Percentiles rank a stretch among this genome's conserved stretches.
phyloP scores from a whole-genome alignment of 2,113 vertebrate genomes.

The Monopterus albus region DNA sequence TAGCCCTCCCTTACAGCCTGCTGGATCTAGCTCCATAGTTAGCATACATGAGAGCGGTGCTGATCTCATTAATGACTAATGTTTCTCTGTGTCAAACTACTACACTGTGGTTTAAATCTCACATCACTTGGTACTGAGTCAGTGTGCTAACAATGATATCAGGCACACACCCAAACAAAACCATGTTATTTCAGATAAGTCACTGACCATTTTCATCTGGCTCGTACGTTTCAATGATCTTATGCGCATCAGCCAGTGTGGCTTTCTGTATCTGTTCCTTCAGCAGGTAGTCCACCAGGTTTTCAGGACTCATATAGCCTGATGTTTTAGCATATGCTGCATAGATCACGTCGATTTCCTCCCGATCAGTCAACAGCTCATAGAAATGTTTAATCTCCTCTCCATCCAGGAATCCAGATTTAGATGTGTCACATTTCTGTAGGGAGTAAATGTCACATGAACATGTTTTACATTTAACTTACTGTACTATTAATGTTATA shows the following conservation, averaged over 20 bases:
- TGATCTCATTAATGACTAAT: no score
- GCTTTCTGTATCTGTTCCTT: slow-evolving; percentile 85
- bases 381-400: slow-evolving; percentile 93
- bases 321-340: slow-evolving; percentile 73
- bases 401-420: slow-evolving; percentile 87
- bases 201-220: slow-evolving; percentile 88
- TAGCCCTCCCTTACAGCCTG: no score
- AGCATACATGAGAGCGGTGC: no score
- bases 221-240: slow-evolving; percentile 90
- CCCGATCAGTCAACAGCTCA: slow-evolving; percentile 88
- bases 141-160: no score
- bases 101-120: no score
- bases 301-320: slow-evolving; percentile 84
- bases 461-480: background rate
- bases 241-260: slow-evolving; percentile 79
- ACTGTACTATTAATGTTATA: no score
- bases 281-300: slow-evolving; percentile 87
- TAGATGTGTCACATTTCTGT: slow-evolving; percentile 92
- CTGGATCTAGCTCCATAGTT: no score
- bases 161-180: no score
- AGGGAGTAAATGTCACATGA: background rate
- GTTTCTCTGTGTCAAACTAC: no score
- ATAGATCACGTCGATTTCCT: slow-evolving; percentile 89
- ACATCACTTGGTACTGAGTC: no score
- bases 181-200: background rate